Conservation (phyloP, 2,113 vertebrate genomes). For the Boulengeromyrus knoepffleri region DNA sequence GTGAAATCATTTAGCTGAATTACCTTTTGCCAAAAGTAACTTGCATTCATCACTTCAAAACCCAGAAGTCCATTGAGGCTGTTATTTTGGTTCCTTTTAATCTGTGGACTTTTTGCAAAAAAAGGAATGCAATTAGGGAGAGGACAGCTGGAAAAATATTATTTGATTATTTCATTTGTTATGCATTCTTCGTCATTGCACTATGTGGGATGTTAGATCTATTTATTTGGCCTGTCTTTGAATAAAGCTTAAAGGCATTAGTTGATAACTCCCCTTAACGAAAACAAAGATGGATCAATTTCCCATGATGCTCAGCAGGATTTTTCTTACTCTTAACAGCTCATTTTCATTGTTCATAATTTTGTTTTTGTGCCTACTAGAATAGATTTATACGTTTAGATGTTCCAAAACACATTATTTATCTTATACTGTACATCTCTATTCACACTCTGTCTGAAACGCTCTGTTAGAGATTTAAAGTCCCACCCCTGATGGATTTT, state of each 20-base stretch:
- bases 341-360: neutral
- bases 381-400: neutral
- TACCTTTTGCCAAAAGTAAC: conserved; percentile 42
- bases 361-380: neutral
- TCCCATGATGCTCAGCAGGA: neutral
- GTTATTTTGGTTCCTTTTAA: conserved; percentile 51
- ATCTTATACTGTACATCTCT: neutral
- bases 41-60: conserved; percentile 43
- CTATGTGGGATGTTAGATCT: conserved; percentile 35
- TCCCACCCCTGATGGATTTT: neutral
- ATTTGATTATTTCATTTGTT: conserved; percentile 40
- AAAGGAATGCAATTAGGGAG: conserved; percentile 44
- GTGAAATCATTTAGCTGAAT: conserved; percentile 54
- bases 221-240: neutral
- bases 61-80: conserved; percentile 34
- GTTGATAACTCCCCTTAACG: neutral
- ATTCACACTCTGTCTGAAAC: neutral
- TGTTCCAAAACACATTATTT: neutral
- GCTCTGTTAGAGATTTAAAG: neutral
- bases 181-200: neutral
- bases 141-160: conserved; percentile 49
- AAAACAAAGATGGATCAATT: neutral
- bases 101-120: conserved; percentile 45
- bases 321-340: neutral
- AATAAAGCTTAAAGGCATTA: conserved; percentile 1